Evolutionary conservation across 2,113 vertebrate species (phyloP).

Genomic region (Pachyramphus minor): DNA sequence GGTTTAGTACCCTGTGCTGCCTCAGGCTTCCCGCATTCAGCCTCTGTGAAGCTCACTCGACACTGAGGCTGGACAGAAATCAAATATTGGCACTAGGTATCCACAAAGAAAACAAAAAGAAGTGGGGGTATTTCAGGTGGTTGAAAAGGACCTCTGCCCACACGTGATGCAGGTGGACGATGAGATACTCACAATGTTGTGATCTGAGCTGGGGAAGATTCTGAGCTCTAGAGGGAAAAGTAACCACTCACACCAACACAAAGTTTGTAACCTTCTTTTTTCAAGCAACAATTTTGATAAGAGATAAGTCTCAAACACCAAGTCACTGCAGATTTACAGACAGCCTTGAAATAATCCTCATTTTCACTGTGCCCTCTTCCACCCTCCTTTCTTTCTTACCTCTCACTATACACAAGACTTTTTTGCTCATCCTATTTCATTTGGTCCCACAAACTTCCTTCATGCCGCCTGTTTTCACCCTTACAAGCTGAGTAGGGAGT

Average conservation of each 20-base stretch:
- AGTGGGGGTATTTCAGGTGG: neutral
- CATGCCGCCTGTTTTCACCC: neutral
- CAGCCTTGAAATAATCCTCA: neutral
- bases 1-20: neutral
- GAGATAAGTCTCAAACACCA: neutral
- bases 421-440: neutral
- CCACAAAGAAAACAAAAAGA: neutral
- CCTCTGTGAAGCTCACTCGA: neutral
- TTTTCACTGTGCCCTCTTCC: neutral
- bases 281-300: neutral
- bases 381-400: neutral
- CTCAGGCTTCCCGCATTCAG: neutral
- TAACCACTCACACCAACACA: neutral
- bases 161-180: rapidly evolving
- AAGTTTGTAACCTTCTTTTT: neutral
- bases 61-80: neutral
- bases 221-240: neutral
- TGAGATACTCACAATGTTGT: rapidly evolving
- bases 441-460: neutral
- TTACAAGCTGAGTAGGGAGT: rapidly evolving
- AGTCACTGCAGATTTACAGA: neutral
- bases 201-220: neutral
- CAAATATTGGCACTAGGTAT: neutral
- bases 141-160: neutral
- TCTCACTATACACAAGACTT: rapidly evolving